A percentile compares a stretch with the other conserved stretches of the same genome.
These are phyloP conservation scores for Trichechus manatus DNA, from an alignment of 2,113 vertebrate genomes.

Conservation along the genomic window DNA sequence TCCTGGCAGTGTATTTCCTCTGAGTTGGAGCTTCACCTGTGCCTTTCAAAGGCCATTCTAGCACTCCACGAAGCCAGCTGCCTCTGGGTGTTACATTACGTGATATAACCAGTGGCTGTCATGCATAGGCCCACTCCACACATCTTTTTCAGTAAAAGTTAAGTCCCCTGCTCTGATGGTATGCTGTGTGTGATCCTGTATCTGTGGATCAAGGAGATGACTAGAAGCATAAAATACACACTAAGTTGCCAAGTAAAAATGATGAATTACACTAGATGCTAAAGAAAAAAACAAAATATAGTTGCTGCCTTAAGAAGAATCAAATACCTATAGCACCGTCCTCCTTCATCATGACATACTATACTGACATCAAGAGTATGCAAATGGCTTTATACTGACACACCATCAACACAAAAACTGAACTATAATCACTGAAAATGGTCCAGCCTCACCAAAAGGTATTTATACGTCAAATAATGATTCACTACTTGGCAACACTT, in stretches of 20 bases:
- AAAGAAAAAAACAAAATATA: neutral
- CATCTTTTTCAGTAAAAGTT: neutral
- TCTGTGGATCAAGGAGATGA: neutral
- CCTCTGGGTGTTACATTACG: neutral
- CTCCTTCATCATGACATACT: neutral
- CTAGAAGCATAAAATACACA: neutral
- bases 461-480: neutral
- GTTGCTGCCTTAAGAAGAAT: neutral
- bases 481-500: neutral
- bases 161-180: neutral
- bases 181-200: neutral
- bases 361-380: neutral
- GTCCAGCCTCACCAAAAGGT: neutral
- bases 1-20: neutral
- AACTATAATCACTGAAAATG: slow-evolving; percentile 5
- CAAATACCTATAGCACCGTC: neutral
- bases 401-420: neutral
- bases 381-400: neutral
- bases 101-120: neutral
- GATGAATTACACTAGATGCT: neutral
- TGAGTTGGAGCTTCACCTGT: neutral
- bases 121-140: neutral
- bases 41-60: neutral
- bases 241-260: slow-evolving; percentile 27
- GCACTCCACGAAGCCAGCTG: neutral